Base-by-base conservation (phyloP, 2,113 vertebrate species). In the Pseudonaja textilis region DNA sequence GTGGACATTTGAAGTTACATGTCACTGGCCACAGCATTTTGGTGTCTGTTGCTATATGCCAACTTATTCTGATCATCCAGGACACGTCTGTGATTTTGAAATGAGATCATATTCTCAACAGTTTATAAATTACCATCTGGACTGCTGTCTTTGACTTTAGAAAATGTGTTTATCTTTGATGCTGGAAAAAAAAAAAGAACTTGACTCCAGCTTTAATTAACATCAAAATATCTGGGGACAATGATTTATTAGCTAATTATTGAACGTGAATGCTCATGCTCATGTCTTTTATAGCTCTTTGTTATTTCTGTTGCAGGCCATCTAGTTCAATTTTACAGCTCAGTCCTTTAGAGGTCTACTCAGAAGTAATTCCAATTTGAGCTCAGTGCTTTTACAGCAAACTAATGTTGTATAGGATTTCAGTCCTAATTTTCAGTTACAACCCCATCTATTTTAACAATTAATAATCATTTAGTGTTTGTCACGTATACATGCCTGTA, bases 71-170 rank as follows among this genome's bases (percentile, higher is more conserved):
- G 90, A 89, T 95, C 95, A 95, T 61, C 88, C 90, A 93, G 39
- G 59, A 89, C 0, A 1, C 23, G 0, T 29, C 52, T 94, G 87
- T 94, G 56, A 96, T 96, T 97, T 93, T 91, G 87, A 92, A 93
- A 93, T 93, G 81, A 96, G 61, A 90, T 95, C 85, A 95, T 42
- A 55, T 3, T 91, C 89, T 96, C 95, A 89, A 59, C 74, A 89
- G 87, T 93, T 95, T 96, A 91, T 95, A 95, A 97, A 96, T 95
- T 94, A 93, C 81, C 89, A 93, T 95, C 92, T 95, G 96, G 88
- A 95, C 0, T 69, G 2, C 0, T 25, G 54, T 5, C 5, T 1
- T 56, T 93, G 92, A 85, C 93, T 91, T 86, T 89, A 95, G 96
- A 89, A 97, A 96, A 93, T 87, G n/a, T 29, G 87, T 96, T 95